A percentile compares a stretch with the other conserved stretches of the same genome.
These are phyloP conservation scores for Alsophila aescularia DNA, from an alignment of 2,888 invertebrate genomes.

Conservation along the genomic window DNA sequence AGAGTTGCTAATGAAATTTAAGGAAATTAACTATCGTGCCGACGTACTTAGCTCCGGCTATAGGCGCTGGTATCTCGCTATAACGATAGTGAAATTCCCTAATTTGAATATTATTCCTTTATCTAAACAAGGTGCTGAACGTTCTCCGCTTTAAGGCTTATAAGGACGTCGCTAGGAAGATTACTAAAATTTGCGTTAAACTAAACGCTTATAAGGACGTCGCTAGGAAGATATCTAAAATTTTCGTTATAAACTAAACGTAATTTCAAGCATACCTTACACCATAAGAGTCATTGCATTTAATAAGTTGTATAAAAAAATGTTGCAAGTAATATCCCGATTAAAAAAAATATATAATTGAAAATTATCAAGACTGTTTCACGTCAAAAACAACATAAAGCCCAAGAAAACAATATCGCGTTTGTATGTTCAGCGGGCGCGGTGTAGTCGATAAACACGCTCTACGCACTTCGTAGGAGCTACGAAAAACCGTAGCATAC, in stretches of 20 bases:
- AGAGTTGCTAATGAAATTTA: slow-evolving; percentile 75
- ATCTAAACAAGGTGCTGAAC: slow-evolving; percentile 40
- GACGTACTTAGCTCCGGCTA: slow-evolving; percentile 42
- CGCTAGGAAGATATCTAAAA: not conserved
- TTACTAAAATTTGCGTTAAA: slow-evolving; percentile 19
- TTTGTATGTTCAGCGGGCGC: slow-evolving; percentile 4
- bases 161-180: slow-evolving; percentile 23
- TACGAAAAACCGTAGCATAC: slow-evolving; percentile 35
- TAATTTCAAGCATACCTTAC: no score
- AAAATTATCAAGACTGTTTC: not conserved
- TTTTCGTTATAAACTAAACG: not conserved
- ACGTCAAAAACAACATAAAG: not conserved
- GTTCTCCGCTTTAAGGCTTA: slow-evolving; percentile 30
- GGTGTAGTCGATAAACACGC: slow-evolving; percentile 30
- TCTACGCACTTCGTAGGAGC: slow-evolving; percentile 23
- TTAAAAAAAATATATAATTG: not conserved
- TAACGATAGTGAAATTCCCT: slow-evolving; percentile 42
- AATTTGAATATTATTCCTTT: slow-evolving; percentile 44
- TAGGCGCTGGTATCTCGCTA: slow-evolving; percentile 36
- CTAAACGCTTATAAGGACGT: not conserved
- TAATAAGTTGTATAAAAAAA: no score
- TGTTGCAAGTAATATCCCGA: not conserved
- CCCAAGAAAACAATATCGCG: slow-evolving; percentile 10
- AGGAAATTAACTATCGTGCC: slow-evolving; percentile 54
- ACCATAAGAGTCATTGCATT: no score